Evolutionary conservation across 2,113 vertebrate genomes (phyloP), one percentile per base, ranked within the genome.

Genomic region (Pseudorectes ferrugineus): DNA sequence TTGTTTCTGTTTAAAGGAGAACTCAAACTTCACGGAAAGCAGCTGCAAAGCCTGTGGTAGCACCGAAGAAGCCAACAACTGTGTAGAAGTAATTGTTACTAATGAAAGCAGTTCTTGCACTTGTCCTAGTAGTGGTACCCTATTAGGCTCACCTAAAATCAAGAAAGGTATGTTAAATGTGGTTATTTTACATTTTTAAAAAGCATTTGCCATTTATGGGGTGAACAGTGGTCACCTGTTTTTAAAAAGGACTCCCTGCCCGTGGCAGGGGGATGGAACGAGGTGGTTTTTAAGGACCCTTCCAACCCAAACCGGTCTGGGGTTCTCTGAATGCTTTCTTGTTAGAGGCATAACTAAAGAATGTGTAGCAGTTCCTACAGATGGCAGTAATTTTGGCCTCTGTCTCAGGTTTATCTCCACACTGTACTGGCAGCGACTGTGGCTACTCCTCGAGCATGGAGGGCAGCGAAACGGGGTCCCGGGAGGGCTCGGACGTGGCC

Each of bases 361-460:
- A 12, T 14, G 28, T 36, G 36, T 58, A 61, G 29, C 55, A 68
- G 81, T 61, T 86, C 4, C 70, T 74, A 5, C 21, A 33, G 74
- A 16, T 89, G 58, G 66, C 77, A 5, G 17, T 92, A 57, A 61
- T 49, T 46, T 3, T 89, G 82, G 8, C 95, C 95, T 78, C 86
- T 21, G 36, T 68, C 78, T 73, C 97, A 99, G 99, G 98, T 89
- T 97, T 99, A 89, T 98, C 98, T 65, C 97, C 98, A 17, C 99
- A 98, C 91, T 98, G 98, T 98, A 99, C 98, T 22, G 98, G 98
- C 43, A 99, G 99, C 33, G 99, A 99, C 78, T 99, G 98, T 24
- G 99, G 99, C 91, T 99, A 99, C 89, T 99, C 99, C 11, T 99
- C 99, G 63, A 99, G 99, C 96, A 99, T 99, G 98, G 99, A 99